Evolutionary conservation across 1,140 invertebrate species (phyloP).

Genomic region (Linepithema humile): DNA sequence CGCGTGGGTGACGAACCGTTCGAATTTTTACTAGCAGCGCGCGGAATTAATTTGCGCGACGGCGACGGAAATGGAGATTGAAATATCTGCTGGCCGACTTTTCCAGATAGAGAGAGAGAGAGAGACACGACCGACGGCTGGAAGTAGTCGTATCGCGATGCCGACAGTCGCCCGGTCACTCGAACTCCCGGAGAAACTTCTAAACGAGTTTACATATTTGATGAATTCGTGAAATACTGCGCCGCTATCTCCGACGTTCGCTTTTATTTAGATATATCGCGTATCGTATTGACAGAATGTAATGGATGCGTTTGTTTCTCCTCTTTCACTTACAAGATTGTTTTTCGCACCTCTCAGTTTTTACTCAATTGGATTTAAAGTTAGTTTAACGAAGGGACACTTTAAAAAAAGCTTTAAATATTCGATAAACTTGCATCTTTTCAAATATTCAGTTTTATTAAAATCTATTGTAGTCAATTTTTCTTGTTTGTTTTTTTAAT

Average conservation of each 20-base stretch:
- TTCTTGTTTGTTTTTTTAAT: background rate
- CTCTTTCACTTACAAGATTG: background rate
- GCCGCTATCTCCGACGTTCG: background rate
- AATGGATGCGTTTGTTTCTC: background rate
- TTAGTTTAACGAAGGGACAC: too few relatives aligned
- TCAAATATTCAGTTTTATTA: too few relatives aligned
- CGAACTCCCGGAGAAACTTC: background rate
- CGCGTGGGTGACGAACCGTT: slow-evolving; percentile 22
- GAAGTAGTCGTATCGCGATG: slow-evolving; percentile 6
- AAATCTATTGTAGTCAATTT: too few relatives aligned
- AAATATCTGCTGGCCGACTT: slow-evolving; percentile 44
- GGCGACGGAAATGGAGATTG: slow-evolving; percentile 38
- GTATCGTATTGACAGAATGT: background rate
- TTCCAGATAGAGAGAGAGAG: background rate
- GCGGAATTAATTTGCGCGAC: slow-evolving; percentile 40
- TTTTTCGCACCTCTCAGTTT: too few relatives aligned
- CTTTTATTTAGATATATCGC: slow-evolving; percentile 16
- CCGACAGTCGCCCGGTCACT: background rate
- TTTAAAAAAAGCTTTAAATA: too few relatives aligned
- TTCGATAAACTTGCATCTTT: too few relatives aligned
- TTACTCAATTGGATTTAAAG: too few relatives aligned
- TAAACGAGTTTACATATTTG: slow-evolving; percentile 38
- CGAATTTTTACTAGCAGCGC: slow-evolving; percentile 29
- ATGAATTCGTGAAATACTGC: slow-evolving; percentile 6
- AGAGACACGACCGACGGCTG: background rate